Percentiles rank a stretch among this genome's conserved stretches.
Evolutionary conservation across 2,113 vertebrate genomes (phyloP).

Genomic region (Opisthocomus hoazin): DNA sequence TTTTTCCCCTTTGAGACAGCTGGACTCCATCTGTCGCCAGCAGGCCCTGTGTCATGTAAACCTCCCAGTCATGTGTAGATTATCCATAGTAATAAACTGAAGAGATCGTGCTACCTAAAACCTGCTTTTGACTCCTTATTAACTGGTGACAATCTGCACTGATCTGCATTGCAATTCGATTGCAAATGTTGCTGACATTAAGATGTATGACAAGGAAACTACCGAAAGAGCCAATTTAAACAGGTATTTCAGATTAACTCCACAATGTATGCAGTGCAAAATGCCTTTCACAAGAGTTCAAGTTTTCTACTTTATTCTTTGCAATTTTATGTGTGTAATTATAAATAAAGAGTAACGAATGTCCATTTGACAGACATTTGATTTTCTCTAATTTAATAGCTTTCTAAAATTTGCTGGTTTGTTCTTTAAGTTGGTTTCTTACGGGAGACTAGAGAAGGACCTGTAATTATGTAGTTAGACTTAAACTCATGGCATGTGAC

Average conservation of each 20-base stretch:
- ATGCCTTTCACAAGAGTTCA: slow-evolving; percentile 56
- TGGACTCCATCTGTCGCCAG: too few relatives aligned
- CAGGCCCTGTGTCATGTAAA: too few relatives aligned
- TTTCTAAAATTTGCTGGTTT: slow-evolving; percentile 58
- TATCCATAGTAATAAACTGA: slow-evolving; percentile 44
- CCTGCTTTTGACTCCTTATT: slow-evolving; percentile 45
- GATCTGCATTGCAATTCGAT: slow-evolving; percentile 61
- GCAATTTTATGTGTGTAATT: slow-evolving; percentile 50
- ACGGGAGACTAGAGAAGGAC: slow-evolving; percentile 2
- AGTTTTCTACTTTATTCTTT: slow-evolving; percentile 22
- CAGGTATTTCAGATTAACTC: slow-evolving; percentile 65
- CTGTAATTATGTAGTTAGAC: neutral
- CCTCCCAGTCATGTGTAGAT: slow-evolving; percentile 24
- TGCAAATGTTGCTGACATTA: slow-evolving; percentile 69
- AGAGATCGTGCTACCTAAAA: slow-evolving; percentile 35
- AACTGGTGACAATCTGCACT: slow-evolving; percentile 66
- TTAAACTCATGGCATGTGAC: neutral
- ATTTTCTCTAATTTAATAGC: slow-evolving; percentile 57
- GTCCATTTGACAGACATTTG: slow-evolving; percentile 57
- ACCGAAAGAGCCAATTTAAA: slow-evolving; percentile 56
- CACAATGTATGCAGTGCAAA: slow-evolving; percentile 35
- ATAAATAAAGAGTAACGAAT: slow-evolving; percentile 68
- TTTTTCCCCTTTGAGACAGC: too few relatives aligned
- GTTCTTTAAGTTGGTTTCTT: slow-evolving; percentile 52
- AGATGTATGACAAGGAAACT: slow-evolving; percentile 55